Evolutionary conservation across 2,797 vertebrate species (phyloP).

Genomic region (Gobionotothen gibberifrons): DNA sequence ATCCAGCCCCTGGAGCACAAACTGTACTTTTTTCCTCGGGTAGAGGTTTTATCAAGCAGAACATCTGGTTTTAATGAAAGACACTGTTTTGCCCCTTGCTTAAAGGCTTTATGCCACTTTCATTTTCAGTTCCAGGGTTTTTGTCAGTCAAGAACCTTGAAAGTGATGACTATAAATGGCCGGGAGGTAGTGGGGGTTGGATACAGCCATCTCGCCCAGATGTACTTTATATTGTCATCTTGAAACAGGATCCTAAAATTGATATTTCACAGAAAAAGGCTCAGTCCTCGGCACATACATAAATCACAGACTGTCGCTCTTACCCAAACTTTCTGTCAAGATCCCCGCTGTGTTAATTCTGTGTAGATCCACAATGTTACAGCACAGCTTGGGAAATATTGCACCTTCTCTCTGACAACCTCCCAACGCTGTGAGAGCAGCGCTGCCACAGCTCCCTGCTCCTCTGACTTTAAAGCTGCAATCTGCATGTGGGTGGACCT

Average conservation of each 20-base stretch:
- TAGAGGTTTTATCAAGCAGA: slow-evolving; percentile 5
- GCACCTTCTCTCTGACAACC: slow-evolving; percentile 14
- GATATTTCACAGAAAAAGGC: slow-evolving; percentile 26
- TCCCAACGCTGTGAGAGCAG: slow-evolving; percentile 17
- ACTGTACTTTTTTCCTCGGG: neutral
- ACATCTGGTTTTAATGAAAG: slow-evolving; percentile 11
- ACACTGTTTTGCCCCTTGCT: slow-evolving; percentile 21
- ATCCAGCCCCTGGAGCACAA: neutral
- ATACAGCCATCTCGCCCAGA: slow-evolving; percentile 14
- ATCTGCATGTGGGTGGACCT: slow-evolving; percentile 64
- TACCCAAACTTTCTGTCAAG: slow-evolving; percentile 8
- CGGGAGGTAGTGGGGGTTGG: slow-evolving; percentile 29
- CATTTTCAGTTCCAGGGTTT: slow-evolving; percentile 32
- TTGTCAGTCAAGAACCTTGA: slow-evolving; percentile 43
- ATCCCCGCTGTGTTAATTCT: slow-evolving; percentile 13
- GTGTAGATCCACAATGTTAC: slow-evolving; percentile 16
- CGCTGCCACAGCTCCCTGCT: slow-evolving; percentile 16
- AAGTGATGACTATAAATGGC: slow-evolving; percentile 49
- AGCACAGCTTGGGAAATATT: slow-evolving; percentile 23
- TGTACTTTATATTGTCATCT: slow-evolving; percentile 41
- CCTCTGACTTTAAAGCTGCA: slow-evolving; percentile 33
- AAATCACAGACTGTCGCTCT: slow-evolving; percentile 37
- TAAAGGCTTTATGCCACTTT: slow-evolving; percentile 34
- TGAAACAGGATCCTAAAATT: slow-evolving; percentile 49
- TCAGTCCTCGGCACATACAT: slow-evolving; percentile 27